These are phyloP conservation scores for Microcebus griseorufus DNA, from an alignment of 2,113 vertebrate genomes.

Conservation along the genomic window DNA sequence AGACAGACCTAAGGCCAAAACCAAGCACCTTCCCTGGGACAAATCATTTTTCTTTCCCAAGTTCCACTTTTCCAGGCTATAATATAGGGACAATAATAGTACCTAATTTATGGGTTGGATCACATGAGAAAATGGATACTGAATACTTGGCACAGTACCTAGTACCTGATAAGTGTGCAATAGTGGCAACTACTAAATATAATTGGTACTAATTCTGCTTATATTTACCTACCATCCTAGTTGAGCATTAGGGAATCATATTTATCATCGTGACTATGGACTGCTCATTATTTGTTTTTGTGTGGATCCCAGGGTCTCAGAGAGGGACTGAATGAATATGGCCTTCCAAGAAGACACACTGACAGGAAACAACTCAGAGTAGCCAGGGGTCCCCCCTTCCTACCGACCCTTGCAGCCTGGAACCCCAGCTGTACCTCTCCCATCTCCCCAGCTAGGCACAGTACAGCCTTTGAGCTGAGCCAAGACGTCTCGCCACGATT, in stretches of 20 bases:
- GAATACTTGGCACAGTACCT: background rate
- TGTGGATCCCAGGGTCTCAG: background rate
- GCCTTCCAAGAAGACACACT: conserved; percentile 6
- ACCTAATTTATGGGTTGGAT: background rate
- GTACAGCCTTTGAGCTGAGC: background rate
- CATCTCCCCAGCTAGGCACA: background rate
- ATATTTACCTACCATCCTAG: background rate
- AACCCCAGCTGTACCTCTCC: background rate
- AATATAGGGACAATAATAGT: background rate
- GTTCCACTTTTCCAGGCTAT: background rate
- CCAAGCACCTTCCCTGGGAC: background rate
- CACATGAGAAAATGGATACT: background rate
- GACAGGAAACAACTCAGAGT: background rate
- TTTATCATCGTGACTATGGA: background rate
- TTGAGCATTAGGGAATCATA: background rate
- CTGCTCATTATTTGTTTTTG: background rate
- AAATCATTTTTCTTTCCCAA: background rate
- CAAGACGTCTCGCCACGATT: background rate
- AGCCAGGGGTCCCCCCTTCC: background rate
- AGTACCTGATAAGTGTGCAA: background rate
- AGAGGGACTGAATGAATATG: background rate
- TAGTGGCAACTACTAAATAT: background rate
- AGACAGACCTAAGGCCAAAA: background rate
- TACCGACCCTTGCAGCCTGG: background rate
- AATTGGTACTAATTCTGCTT: background rate